Conservation (phyloP, 2,113 vertebrate species). For the Cisticola juncidis region DNA sequence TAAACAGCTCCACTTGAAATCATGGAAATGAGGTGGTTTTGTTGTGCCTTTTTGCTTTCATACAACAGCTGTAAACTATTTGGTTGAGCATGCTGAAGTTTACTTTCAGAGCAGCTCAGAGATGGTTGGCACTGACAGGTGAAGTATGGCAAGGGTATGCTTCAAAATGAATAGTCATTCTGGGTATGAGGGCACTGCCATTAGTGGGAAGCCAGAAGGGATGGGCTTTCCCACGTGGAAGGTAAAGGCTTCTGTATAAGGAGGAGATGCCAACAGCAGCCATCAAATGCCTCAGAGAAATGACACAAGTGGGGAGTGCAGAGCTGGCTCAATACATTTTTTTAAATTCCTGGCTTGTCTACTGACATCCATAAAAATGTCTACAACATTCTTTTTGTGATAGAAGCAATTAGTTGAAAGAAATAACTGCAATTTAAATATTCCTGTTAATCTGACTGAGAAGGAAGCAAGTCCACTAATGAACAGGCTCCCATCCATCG, state of each 20-base stretch:
- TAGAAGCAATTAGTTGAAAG: not conserved
- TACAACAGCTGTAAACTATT: not conserved
- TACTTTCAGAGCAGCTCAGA: not conserved
- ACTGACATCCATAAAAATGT: not conserved
- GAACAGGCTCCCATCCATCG: not conserved
- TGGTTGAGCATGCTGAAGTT: not conserved
- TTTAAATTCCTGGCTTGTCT: not conserved
- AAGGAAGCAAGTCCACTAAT: conserved; percentile 80
- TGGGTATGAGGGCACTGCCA: not conserved
- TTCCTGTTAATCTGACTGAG: conserved; percentile 68
- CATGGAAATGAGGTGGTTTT: not conserved
- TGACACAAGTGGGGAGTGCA: not conserved
- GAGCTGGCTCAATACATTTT: not conserved
- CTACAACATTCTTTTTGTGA: not conserved
- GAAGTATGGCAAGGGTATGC: not conserved
- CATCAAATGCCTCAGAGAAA: not conserved
- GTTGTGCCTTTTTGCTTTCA: not conserved
- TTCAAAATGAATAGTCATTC: not conserved
- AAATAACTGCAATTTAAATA: not conserved
- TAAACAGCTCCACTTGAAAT: not conserved
- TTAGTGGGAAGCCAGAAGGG: not conserved
- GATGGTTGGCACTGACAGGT: not conserved
- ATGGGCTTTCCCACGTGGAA: not conserved
- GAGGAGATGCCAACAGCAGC: not conserved
- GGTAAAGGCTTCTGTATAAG: not conserved